Evolutionary conservation across 2,888 invertebrate genomes (phyloP), one percentile per base, ranked within the genome.

Genomic region (Gryllus longicercus): DNA sequence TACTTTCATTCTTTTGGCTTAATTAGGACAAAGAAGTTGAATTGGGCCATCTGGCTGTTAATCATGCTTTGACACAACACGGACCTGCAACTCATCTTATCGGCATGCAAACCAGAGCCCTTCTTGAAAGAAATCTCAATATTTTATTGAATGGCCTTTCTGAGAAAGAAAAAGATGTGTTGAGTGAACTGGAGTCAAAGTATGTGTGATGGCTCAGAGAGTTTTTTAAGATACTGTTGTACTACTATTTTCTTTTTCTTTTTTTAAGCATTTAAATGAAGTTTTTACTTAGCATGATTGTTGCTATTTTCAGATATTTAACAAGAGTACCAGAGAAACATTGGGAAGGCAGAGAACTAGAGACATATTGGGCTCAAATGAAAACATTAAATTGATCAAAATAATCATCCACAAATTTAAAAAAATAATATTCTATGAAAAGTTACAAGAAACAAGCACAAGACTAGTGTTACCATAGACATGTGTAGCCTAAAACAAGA

Each of bases 31-130:
- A 50, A 50, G 77, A 21, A 11, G 50, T 93, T 11, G 93, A 95
- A 87, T 86, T 95, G 49, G 94, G 92, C 5, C 92, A 92, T 85
- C 86, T 95, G 74, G 94, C 95, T 14, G 88, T 93, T 80, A 91
- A 92, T 89, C 90, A 91, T 85, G 89, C 93, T 51, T 89, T 91
- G 82, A 94, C 94, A 0, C 92, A 93, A 85, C 4, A 75, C 11
- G 78, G 79, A n/a, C 74, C 77, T 16, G 79, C 50, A 50, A 80
- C 75, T 25, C 74, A 80, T 51, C 86, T 96, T 49, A 91, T 94
- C 83, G 96, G 96, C 79, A 94, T 96, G 89, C 93, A 92, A 86
- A 93, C 90, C 85, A 86, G 88, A 79, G 86, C 89, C 11, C 88
- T 94, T 83, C 86, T 95, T 50, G 84, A 88, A 8, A 88, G 89